Base-by-base conservation (phyloP, 1,140 invertebrate species). In the Danaus melanippus region DNA sequence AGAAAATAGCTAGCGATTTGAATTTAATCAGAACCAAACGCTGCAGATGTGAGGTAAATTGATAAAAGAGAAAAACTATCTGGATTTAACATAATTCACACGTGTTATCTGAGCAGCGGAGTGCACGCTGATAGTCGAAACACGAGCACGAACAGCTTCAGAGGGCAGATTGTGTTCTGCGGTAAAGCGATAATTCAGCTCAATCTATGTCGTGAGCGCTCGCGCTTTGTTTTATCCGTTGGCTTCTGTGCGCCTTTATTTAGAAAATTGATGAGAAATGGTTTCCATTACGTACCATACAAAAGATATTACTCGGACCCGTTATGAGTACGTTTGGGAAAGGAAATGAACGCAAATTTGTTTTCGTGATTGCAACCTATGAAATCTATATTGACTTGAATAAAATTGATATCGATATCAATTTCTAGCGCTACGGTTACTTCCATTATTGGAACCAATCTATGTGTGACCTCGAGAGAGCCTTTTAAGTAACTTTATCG, bases 251-350 rank as follows among this genome's bases (percentile, higher is more conserved):
- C 76, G 77, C 83, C 83, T 86, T 86, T 86, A 86, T 86, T 86
- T 86, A 86, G 83, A 86, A 86, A 86, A 86, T 86, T 86, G 83
- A 86, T 86, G 81, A 86, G 83, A 86, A 84, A 86, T 82, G 83
- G 77, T 83, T 77, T 83, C 83, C 83, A 86, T 86, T 86, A 84
- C 79, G 78, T 64, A 71, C 76, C 79, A 75, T 77, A 81, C 79
- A 79, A 79, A 74, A 84, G 77, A 82, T 80, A 79, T 84, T 76
- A 74, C 75, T 64, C 60, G 63, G 62, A 74, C 71, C 66, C 69
- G 62, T 60, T 73, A 60, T 69, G 58, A 69, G 53, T 68, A 64
- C 76, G 70, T 77, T 74, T 74, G 75, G 66, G 70, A 78, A 73
- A 79, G 79, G 79, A 84, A 84, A 84, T 86, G 77, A 84, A 84